Evolutionary conservation across 2,797 vertebrate genomes (phyloP).

Genomic region (Phalloptychus januarius): DNA sequence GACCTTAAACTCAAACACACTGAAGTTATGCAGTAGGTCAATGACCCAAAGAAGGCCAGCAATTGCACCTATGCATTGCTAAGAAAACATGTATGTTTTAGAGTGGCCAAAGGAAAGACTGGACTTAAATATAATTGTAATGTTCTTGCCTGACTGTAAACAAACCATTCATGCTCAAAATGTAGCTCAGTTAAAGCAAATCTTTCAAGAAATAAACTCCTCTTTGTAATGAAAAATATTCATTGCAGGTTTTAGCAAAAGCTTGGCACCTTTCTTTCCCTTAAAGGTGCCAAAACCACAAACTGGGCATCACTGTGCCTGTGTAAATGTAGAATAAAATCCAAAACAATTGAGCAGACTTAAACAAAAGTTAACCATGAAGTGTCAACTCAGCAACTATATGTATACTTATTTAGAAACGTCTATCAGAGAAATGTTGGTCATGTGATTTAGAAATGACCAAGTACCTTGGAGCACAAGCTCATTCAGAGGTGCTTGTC

Average conservation of each 20-base stretch:
- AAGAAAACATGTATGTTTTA: not conserved
- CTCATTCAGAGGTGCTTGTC: constrained; percentile 27
- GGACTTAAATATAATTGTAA: not conserved
- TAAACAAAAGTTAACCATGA: not conserved
- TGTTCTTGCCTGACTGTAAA: not conserved
- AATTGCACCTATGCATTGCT: not conserved
- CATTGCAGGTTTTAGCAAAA: not conserved
- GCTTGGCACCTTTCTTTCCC: not conserved
- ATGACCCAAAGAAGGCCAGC: not conserved
- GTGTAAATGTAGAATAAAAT: not conserved
- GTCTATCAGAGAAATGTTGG: constrained; percentile 1
- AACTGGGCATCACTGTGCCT: not conserved
- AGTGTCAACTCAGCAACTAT: not conserved
- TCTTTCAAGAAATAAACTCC: not conserved
- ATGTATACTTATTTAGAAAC: not conserved
- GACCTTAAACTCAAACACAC: not conserved
- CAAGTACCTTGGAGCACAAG: constrained; percentile 27
- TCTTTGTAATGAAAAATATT: not conserved
- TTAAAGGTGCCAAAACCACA: not conserved
- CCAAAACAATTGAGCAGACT: not conserved
- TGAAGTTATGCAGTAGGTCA: not conserved
- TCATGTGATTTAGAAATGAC: constrained; percentile 1
- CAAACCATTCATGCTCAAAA: not conserved
- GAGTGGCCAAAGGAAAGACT: not conserved
- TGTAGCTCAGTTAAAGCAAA: not conserved